phyloP scores from a whole-genome alignment of 2,113 vertebrate genomes.

The Gavia stellata region DNA sequence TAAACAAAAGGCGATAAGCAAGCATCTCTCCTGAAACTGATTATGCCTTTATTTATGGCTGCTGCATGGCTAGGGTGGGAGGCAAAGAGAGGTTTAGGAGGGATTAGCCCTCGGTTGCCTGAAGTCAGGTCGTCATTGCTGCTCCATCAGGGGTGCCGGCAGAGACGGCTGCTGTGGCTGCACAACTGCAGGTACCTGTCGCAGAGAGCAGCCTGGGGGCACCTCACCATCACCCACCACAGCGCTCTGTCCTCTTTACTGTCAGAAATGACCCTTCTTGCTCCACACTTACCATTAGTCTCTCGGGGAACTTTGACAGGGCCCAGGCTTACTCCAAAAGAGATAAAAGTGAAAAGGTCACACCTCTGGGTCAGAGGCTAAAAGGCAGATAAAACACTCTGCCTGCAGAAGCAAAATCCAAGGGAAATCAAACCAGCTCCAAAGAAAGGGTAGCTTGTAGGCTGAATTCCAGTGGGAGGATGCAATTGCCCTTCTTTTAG shows the following conservation, averaged over 20 bases:
- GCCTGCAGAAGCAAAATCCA: conserved; percentile 17
- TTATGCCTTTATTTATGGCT: background rate
- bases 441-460: background rate
- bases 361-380: conserved; percentile 55
- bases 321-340: conserved; percentile 10
- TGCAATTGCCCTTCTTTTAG: background rate
- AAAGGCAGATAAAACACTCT: conserved; percentile 56
- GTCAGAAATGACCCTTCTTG: background rate
- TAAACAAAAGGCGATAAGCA: background rate
- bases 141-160: rapidly evolving
- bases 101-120: background rate
- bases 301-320: background rate
- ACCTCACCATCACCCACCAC: background rate
- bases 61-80: background rate
- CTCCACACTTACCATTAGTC: background rate
- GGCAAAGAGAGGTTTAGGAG: background rate
- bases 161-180: background rate
- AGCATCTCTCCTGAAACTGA: background rate
- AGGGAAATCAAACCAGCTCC: conserved; percentile 5
- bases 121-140: background rate
- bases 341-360: conserved; percentile 60
- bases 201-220: background rate
- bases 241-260: background rate
- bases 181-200: background rate
- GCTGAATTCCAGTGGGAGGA: background rate